Conservation (phyloP, 2,113 vertebrate species). For the Gnathonemus longibarbis region DNA sequence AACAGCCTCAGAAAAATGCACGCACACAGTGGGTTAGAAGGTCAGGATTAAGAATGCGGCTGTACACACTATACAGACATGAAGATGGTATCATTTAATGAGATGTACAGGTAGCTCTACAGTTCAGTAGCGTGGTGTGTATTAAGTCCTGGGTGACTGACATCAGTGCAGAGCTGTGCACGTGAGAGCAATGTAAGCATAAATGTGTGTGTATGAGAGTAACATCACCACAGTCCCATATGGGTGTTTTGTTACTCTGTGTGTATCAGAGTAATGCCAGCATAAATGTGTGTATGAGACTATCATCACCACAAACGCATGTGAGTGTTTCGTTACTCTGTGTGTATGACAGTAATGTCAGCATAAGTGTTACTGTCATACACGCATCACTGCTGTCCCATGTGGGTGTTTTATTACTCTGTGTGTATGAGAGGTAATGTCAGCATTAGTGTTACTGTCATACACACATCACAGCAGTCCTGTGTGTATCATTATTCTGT, state of each 20-base stretch:
- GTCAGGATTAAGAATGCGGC: neutral
- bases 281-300: neutral
- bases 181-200: neutral
- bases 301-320: neutral
- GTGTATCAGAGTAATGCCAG: neutral
- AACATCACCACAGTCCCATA: neutral
- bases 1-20: neutral
- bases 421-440: neutral
- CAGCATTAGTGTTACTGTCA: neutral
- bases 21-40: neutral
- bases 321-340: neutral
- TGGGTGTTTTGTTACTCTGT: neutral
- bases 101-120: neutral
- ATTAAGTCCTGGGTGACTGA: neutral
- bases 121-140: neutral
- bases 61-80: neutral
- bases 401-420: neutral
- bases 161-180: neutral
- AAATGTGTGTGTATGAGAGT: neutral
- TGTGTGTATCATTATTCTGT: too few relatives aligned
- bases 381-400: neutral
- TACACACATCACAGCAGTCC: too few relatives aligned
- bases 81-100: neutral
- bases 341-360: neutral
- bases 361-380: neutral